Base-by-base conservation (phyloP, 2,797 vertebrate species). In the Lithobates sylvaticus region DNA sequence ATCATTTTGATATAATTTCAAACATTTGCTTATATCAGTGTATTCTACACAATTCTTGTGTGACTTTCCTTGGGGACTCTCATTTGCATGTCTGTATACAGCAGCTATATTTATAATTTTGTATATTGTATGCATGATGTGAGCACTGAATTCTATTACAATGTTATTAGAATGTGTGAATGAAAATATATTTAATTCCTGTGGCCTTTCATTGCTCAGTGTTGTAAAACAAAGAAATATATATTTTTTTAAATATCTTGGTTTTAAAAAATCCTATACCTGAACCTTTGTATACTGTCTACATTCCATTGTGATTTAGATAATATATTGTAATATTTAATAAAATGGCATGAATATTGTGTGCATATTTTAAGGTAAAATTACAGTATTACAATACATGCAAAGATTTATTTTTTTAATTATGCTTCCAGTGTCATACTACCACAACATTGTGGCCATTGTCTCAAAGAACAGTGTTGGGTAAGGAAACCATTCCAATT, bases 191-290 rank as follows among this genome's bases (percentile, higher is more conserved):
- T 88, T 92, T 88, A 90, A 89, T 85, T 91, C 90, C 91, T 90
- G 89, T 92, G 92, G 91, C 93, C 93, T 94, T 82, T 93, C 92
- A 90, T 88, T 93, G 87, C 90, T 92, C 88, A 87, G 87, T 92
- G 89, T 91, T 93, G 86, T 90, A 91, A 91, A 89, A 89, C 32
- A 47, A 78, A 78, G 10, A 86, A 89, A 90, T 89, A 88, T 93
- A 86, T 92, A 92, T 68, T 89, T 92, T 93, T 93, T 32, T 94
- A 93, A 89, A 81, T 91, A 83, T 54, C 84, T 88, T 39, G 87
- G 91, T 89, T 89, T 84, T 6, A 36, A 36, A n/a, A 65, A 90
- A 23, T 47, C 5, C 18, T 58, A 7, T 92, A 90, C 89, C 29
- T 89, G 26, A 8, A 80, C 10, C 50, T 85, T 85, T 85, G 71